Base-by-base conservation (phyloP, 2,113 vertebrate genomes). In the Clarias gariepinus region DNA sequence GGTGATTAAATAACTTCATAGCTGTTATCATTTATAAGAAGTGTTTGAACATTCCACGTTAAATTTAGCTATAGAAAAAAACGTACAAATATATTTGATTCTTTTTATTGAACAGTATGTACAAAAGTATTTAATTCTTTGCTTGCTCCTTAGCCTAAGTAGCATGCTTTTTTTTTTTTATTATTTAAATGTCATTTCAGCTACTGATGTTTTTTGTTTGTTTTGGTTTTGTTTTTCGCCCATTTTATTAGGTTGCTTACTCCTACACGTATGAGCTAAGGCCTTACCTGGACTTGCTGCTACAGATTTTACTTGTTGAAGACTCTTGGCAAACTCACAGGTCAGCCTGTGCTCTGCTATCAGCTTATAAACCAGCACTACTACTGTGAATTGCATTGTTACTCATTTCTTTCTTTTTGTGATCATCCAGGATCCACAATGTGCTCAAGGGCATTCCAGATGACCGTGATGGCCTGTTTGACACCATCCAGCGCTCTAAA, bases 301-400 rank as follows among this genome's bases (percentile, higher is more conserved):
- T 99, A 88, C 98, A 99, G 92, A 99, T 99, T 89, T 93, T 99
- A 86, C 95, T 99, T 92, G 99, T 99, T 89, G 98, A 99, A 90
- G 98, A 99, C 91, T 99, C 98, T 33, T 99, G 98, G 98, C 98
- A 99, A 92, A 99, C 98, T 82, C 98, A 99, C 95, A 98, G 98
- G 98, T 99, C 86, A 89, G 95, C 90, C 74, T 28, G 36, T 30
- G 1, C 25, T 0, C 57, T 87, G 23, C 53, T 76, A 76, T 11
- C 23, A 79, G 55, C 19, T 18, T 52, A 1, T n/a, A 41, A 9
- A 66, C 0, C 2, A 25, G n/a, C 19, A 66, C 10, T n/a, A 25
- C 16, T 8, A n/a, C n/a, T n/a, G n/a, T 71, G 4, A 73, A 57
- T 41, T 21, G 1, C 55, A 41, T 19, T 28, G 15, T 28, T 82